Conservation (phyloP, 1,140 invertebrate species). For the Camponotus vicinus region DNA sequence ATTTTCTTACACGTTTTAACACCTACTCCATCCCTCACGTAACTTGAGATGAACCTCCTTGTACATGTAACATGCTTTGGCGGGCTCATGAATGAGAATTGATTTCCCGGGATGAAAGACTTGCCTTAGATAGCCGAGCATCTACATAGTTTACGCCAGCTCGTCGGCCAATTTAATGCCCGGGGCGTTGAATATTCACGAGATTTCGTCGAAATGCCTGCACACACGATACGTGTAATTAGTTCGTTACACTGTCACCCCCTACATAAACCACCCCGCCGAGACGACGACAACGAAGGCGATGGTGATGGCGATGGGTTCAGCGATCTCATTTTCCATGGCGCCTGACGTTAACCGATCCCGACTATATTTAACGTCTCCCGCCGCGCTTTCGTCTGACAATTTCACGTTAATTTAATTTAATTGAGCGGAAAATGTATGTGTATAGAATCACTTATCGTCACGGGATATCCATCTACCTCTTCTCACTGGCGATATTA, state of each 20-base stretch:
- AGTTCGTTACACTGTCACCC: constrained; percentile 41
- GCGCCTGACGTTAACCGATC: constrained; percentile 46
- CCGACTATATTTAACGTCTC: constrained; percentile 41
- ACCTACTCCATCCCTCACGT: background rate
- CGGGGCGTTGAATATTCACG: constrained; percentile 70
- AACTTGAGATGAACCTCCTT: background rate
- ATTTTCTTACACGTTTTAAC: background rate
- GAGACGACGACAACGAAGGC: constrained; percentile 7
- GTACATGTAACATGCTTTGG: background rate
- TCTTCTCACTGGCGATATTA: constrained; percentile 29
- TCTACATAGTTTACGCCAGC: constrained; percentile 24
- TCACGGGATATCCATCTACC: constrained; percentile 30
- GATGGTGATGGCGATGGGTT: background rate
- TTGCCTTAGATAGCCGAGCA: background rate
- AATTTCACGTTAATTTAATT: constrained; percentile 61
- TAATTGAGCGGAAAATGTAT: constrained; percentile 26
- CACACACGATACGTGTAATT: constrained; percentile 63
- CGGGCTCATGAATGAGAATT: constrained; percentile 53
- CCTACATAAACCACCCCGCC: constrained; percentile 31
- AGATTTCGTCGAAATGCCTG: constrained; percentile 47
- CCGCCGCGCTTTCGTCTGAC: constrained; percentile 34
- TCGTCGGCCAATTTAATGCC: constrained; percentile 56
- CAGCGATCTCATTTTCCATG: constrained; percentile 62
- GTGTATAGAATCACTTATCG: background rate
- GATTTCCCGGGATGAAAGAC: constrained; percentile 49